These are phyloP conservation scores for Priapulus caudatus DNA, from an alignment of 2,888 invertebrate species.

Conservation along the genomic window DNA sequence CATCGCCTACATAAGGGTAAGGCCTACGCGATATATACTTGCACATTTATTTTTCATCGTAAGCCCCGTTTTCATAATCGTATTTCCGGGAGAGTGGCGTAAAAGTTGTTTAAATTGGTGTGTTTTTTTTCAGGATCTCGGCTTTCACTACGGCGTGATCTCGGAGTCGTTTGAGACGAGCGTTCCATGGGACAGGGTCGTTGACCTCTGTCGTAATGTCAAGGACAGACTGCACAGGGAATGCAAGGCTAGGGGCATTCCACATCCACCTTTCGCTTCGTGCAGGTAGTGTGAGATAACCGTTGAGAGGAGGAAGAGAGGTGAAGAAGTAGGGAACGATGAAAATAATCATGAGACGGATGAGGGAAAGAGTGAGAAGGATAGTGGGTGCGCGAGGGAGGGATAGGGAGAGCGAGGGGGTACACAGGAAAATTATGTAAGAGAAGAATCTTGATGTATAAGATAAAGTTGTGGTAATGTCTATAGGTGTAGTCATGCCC, in stretches of 20 bases:
- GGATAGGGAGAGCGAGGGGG: no score
- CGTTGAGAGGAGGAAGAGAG: background rate
- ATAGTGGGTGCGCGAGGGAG: no score
- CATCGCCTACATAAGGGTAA: constrained; percentile 89
- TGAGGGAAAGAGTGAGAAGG: no score
- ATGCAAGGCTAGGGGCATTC: constrained; percentile 41
- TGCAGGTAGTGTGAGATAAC: constrained; percentile 34
- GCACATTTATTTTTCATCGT: no score
- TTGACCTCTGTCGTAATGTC: constrained; percentile 72
- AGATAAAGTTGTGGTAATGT: constrained; percentile 2
- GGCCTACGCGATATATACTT: no score
- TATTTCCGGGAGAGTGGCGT: no score
- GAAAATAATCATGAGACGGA: no score
- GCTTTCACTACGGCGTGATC: constrained; percentile 69
- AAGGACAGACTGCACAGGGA: constrained; percentile 59
- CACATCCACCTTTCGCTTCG: constrained; percentile 41
- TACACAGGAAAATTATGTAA: no score
- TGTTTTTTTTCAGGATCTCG: constrained; percentile 61
- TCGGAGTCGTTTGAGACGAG: constrained; percentile 98
- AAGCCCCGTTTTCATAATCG: no score
- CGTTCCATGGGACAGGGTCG: constrained; percentile 83
- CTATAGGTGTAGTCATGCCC: constrained; percentile 13
- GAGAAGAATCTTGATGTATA: no score
- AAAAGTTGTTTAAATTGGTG: no score
- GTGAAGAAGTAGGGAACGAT: constrained; percentile 44